Conservation (phyloP, 1,140 invertebrate species). For the Drosophila repleta region DNA sequence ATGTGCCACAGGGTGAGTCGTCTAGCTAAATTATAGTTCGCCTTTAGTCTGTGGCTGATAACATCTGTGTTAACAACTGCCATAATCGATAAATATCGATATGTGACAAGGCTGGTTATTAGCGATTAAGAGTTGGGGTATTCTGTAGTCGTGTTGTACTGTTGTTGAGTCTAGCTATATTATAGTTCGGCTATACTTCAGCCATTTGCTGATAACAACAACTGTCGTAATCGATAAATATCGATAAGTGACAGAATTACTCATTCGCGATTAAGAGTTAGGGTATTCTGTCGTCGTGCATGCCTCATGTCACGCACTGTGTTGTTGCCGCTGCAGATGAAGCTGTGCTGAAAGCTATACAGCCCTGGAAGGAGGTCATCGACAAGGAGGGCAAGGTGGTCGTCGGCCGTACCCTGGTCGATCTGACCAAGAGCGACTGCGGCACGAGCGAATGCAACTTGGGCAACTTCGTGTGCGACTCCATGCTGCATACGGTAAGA, state of each 20-base stretch:
- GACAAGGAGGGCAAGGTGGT: conserved; percentile 85
- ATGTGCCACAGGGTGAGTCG: conserved; percentile 87
- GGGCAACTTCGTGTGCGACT: conserved; percentile 90
- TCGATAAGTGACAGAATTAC: no score
- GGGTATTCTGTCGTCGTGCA: conserved; percentile 1
- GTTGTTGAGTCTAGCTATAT: no score
- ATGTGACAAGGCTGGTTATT: not conserved
- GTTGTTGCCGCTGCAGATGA: conserved; percentile 66
- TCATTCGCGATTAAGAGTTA: not conserved
- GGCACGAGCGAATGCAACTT: conserved; percentile 89
- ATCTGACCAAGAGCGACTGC: conserved; percentile 86
- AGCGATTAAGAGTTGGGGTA: no score
- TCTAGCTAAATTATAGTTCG: not conserved
- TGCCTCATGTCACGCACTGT: not conserved
- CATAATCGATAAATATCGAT: not conserved
- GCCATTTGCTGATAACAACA: no score
- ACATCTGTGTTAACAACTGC: no score
- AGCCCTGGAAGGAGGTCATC: conserved; percentile 87
- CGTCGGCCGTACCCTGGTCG: conserved; percentile 86
- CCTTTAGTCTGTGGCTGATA: not conserved
- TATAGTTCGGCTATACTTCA: no score
- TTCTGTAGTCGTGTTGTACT: no score
- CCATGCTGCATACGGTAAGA: conserved; percentile 86
- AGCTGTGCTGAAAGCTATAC: conserved; percentile 84
- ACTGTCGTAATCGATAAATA: no score